Evolutionary conservation across 2,888 invertebrate species (phyloP).

Genomic region (Oligia fasciuncula): DNA sequence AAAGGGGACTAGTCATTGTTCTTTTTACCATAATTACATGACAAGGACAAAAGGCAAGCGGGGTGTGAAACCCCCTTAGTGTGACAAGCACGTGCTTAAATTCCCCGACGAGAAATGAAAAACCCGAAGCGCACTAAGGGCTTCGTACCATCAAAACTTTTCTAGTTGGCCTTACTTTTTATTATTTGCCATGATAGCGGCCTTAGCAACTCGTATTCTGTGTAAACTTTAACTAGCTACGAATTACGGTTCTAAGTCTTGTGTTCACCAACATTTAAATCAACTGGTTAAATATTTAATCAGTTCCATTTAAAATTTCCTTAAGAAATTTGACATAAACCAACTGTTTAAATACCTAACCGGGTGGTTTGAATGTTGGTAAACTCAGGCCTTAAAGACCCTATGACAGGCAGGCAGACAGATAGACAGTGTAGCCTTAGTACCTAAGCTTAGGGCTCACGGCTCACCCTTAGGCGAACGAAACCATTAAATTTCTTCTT

Average conservation of each 20-base stretch:
- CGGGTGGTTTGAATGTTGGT: too few relatives aligned
- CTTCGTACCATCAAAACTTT: not conserved
- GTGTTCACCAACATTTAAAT: too few relatives aligned
- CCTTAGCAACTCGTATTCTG: too few relatives aligned
- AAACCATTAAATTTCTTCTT: not conserved
- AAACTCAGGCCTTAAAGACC: too few relatives aligned
- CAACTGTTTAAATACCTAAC: too few relatives aligned
- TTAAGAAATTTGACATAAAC: too few relatives aligned
- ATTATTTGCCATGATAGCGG: not conserved
- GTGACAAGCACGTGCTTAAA: conserved; percentile 28
- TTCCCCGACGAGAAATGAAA: conserved; percentile 34
- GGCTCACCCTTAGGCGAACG: not conserved
- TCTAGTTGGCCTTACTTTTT: not conserved
- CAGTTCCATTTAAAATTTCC: too few relatives aligned
- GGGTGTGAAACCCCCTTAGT: conserved; percentile 12
- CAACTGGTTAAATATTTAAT: too few relatives aligned
- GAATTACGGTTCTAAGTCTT: not conserved
- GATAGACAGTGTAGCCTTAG: not conserved
- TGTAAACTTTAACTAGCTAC: not conserved
- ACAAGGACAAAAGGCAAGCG: conserved; percentile 33
- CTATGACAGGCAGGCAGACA: not conserved
- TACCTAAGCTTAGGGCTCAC: not conserved
- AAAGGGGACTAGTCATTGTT: conserved; percentile 27
- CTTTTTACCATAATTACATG: conserved; percentile 42
- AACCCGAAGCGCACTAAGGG: not conserved